These are phyloP conservation scores for Rousettus leschenaultii DNA, from an alignment of 2,113 vertebrate genomes.

Conservation along the genomic window DNA sequence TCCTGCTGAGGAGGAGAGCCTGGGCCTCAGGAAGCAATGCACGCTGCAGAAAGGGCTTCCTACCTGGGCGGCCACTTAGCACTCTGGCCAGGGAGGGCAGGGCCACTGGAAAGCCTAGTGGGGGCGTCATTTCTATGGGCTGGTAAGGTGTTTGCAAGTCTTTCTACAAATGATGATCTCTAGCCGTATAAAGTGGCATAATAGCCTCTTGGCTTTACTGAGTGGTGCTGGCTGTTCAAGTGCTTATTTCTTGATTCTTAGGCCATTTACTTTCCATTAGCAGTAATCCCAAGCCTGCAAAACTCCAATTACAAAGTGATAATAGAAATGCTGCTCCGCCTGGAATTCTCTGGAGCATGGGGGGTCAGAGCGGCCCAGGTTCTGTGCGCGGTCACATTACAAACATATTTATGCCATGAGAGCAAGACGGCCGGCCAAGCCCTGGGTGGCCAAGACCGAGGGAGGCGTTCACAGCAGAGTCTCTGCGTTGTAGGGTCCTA, in stretches of 20 bases:
- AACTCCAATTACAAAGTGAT: conserved; percentile 62
- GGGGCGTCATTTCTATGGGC: not conserved
- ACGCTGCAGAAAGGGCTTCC: fast-evolving
- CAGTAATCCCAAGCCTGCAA: conserved; percentile 41
- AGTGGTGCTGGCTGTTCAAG: conserved; percentile 15
- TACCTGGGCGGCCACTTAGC: fast-evolving
- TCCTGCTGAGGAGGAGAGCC: fast-evolving
- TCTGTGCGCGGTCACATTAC: fast-evolving
- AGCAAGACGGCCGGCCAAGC: not conserved
- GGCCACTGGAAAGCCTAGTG: fast-evolving
- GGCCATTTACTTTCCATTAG: conserved; percentile 66
- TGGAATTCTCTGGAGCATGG: not conserved
- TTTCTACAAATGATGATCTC: conserved; percentile 12
- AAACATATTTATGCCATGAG: fast-evolving
- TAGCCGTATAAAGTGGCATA: conserved; percentile 19
- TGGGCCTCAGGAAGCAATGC: not conserved
- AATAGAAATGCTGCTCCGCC: conserved; percentile 47
- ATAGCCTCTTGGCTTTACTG: conserved; percentile 3
- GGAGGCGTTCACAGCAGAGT: fast-evolving
- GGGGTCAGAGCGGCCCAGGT: not conserved
- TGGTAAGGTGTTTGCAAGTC: not conserved
- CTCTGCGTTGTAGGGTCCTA: not conserved
- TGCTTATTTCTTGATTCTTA: conserved; percentile 57
- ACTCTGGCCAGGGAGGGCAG: not conserved
- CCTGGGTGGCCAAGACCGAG: not conserved